phyloP scores from a whole-genome alignment of 2,888 invertebrate genomes.

The Taphrorychus bicolor region DNA sequence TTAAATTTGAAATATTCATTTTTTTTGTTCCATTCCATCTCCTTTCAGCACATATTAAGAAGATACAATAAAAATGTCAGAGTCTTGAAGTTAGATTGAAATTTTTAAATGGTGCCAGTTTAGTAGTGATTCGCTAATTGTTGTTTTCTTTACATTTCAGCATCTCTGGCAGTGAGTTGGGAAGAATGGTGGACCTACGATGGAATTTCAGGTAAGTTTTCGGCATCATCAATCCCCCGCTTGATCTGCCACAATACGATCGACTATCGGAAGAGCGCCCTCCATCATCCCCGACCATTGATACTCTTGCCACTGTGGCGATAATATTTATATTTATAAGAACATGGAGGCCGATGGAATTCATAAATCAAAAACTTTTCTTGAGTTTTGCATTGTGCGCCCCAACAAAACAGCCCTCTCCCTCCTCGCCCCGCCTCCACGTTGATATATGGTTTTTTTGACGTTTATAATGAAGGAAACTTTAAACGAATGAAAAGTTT shows the following conservation, averaged over 20 bases:
- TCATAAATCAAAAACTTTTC: conserved; percentile 49
- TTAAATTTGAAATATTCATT: too few relatives aligned
- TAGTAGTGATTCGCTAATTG: neutral
- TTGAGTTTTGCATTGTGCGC: conserved; percentile 41
- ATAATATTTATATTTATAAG: conserved; percentile 54
- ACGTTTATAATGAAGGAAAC: conserved; percentile 31
- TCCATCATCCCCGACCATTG: neutral
- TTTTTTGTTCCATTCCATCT: too few relatives aligned
- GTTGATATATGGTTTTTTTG: conserved; percentile 35
- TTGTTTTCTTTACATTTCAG: conserved; percentile 61
- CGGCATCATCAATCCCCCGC: conserved; percentile 4
- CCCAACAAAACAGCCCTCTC: conserved; percentile 24
- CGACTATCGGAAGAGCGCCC: neutral
- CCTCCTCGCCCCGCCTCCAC: too few relatives aligned
- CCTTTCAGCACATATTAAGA: too few relatives aligned
- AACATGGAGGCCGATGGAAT: conserved; percentile 45
- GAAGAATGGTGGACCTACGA: conserved; percentile 75
- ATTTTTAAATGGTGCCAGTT: too few relatives aligned
- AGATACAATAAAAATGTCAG: too few relatives aligned
- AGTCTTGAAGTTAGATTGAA: too few relatives aligned
- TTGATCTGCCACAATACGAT: conserved; percentile 14
- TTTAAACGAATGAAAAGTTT: conserved; percentile 28
- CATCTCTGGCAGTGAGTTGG: conserved; percentile 82
- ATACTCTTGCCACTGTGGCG: conserved; percentile 32
- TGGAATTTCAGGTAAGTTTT: conserved; percentile 79